phyloP scores from a whole-genome alignment of 2,888 invertebrate genomes.

The Caenorhabditis plicata region DNA sequence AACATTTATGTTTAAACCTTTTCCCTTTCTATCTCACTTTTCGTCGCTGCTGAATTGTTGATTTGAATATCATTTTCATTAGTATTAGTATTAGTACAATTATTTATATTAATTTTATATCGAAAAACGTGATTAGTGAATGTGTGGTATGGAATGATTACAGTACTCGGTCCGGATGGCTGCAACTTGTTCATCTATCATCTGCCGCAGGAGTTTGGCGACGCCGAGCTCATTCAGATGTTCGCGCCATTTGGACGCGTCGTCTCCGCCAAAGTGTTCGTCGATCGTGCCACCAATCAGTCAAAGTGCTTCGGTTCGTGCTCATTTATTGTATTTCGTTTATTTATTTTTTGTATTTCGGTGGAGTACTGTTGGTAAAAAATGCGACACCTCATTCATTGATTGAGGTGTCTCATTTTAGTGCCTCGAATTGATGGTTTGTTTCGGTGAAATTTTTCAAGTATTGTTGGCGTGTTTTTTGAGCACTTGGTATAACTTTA shows the following conservation, averaged over 20 bases:
- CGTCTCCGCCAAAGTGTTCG: slow-evolving; percentile 99
- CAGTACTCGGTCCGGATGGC: slow-evolving; percentile 86
- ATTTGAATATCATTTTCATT: no score
- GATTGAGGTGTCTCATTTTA: neutral
- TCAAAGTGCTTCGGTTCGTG: slow-evolving; percentile 98
- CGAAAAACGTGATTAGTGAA: no score
- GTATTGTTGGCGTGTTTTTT: no score
- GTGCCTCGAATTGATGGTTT: neutral
- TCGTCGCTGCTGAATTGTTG: no score
- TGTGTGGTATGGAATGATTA: no score
- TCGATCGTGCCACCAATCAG: slow-evolving; percentile 98
- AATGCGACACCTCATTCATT: no score
- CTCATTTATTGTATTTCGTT: slow-evolving; percentile 1
- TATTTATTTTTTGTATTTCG: slow-evolving; percentile 1
- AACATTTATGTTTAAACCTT: no score
- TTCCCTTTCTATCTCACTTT: no score
- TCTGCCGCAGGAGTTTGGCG: slow-evolving; percentile 99
- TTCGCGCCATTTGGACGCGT: slow-evolving; percentile 99
- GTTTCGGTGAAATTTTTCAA: no score
- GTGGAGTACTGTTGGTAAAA: neutral
- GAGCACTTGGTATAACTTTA: neutral
- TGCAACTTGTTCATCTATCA: slow-evolving; percentile 99
- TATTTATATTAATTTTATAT: no score
- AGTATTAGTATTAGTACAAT: no score
- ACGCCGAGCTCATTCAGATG: slow-evolving; percentile 99